phyloP scores from a whole-genome alignment of 2,888 invertebrate species.

The Ennomos fuscantarius region DNA sequence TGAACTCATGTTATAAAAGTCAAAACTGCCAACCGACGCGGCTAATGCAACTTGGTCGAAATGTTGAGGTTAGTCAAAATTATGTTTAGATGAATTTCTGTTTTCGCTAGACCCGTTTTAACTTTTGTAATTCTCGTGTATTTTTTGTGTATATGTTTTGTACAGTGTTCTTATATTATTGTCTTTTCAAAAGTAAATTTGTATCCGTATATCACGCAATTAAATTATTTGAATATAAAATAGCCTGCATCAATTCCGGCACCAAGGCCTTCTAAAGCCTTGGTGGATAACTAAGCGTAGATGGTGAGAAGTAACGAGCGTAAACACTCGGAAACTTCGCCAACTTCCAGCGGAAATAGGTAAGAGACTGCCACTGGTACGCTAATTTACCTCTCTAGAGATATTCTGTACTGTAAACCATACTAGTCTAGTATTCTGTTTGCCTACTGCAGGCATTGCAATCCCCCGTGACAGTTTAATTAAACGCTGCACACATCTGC shows the following conservation, averaged over 20 bases:
- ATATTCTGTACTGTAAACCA: neutral
- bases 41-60: too few species aligned
- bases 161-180: too few species aligned
- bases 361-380: conserved; percentile 10
- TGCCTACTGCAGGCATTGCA: conserved; percentile 14
- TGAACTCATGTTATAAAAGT: too few species aligned
- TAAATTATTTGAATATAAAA: conserved; percentile 1
- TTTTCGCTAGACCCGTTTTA: too few species aligned
- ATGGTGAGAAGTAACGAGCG: conserved; percentile 17
- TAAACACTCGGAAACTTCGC: conserved; percentile 23
- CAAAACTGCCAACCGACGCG: too few species aligned
- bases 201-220: too few species aligned
- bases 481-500: conserved; percentile 19
- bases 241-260: conserved; percentile 7
- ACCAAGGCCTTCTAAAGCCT: conserved; percentile 10
- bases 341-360: conserved; percentile 22
- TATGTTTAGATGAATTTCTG: too few species aligned
- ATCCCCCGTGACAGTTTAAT: conserved; percentile 19
- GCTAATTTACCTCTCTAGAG: conserved; percentile 5
- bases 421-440: conserved; percentile 9
- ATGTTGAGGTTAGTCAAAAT: too few species aligned
- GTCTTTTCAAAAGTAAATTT: too few species aligned
- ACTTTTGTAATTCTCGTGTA: too few species aligned
- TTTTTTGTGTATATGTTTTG: too few species aligned
- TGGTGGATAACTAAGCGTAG: conserved; percentile 7